phyloP scores from a whole-genome alignment of 30 jellyfish, hydroid and myxozoan species.

The Chrysaora quinquecirrha region DNA sequence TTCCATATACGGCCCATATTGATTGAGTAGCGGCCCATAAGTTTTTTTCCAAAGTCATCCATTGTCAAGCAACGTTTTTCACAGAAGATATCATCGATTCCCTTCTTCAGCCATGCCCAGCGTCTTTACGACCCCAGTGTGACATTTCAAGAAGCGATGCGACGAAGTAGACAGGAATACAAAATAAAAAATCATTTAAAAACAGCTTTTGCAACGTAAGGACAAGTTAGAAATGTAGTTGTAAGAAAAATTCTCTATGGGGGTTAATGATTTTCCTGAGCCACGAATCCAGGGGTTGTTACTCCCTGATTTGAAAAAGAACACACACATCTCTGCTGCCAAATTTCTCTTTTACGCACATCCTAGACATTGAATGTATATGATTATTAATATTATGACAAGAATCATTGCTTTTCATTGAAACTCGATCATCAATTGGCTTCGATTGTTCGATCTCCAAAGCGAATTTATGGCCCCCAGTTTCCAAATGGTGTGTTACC shows the following conservation, averaged over 20 bases:
- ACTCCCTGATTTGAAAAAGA: constrained; percentile 35
- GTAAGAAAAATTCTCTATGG: neutral
- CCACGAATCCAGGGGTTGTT: neutral
- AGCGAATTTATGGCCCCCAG: constrained; percentile 26
- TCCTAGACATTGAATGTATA: neutral
- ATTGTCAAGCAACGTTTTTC: neutral
- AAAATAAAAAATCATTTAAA: neutral
- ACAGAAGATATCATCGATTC: constrained; percentile 7
- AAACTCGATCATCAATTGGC: constrained; percentile 35
- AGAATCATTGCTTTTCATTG: constrained; percentile 14
- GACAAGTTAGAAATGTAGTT: neutral
- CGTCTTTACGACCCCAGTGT: constrained; percentile 38
- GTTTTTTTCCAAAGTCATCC: neutral
- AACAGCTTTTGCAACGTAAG: neutral
- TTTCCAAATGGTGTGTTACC: constrained; percentile 9
- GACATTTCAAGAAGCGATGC: constrained; percentile 27
- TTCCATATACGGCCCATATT: constrained; percentile 4
- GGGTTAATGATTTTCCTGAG: neutral
- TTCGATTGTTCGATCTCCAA: constrained; percentile 6
- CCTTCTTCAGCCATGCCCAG: constrained; percentile 12
- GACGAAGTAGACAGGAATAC: constrained; percentile 38
- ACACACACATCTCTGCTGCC: constrained; percentile 18
- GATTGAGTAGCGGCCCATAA: too few species aligned
- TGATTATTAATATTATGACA: neutral
- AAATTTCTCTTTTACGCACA: constrained; percentile 9